These are phyloP conservation scores for Muscina levida DNA, from an alignment of 2,888 invertebrate species.

Conservation along the genomic window DNA sequence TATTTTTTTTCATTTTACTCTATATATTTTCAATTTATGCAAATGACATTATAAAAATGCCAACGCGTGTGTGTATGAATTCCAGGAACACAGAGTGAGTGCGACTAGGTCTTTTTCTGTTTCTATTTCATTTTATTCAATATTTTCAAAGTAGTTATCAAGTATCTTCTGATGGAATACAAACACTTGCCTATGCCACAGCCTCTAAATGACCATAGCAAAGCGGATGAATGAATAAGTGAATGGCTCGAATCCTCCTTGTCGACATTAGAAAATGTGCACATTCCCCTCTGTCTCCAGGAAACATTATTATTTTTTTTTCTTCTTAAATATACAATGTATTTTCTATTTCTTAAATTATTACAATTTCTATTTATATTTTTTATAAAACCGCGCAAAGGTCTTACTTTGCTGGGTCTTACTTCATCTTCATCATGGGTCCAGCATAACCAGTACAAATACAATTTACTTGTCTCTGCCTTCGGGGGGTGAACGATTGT, in stretches of 20 bases:
- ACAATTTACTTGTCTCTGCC: constrained; percentile 30
- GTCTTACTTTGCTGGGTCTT: no score
- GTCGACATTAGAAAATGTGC: no score
- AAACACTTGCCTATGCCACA: constrained; percentile 16
- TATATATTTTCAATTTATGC: constrained; percentile 36
- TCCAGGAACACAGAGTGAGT: not conserved
- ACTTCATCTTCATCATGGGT: no score
- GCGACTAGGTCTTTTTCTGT: not conserved
- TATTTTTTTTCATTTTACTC: not conserved
- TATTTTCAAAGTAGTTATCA: constrained; percentile 18
- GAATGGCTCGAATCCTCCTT: no score
- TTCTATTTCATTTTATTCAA: constrained; percentile 4
- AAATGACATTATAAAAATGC: constrained; percentile 39
- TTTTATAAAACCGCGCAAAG: not conserved
- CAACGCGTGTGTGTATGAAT: not conserved
- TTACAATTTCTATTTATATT: constrained; percentile 18
- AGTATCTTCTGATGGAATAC: constrained; percentile 4
- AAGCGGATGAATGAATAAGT: constrained; percentile 3
- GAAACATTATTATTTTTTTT: no score
- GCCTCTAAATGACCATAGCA: constrained; percentile 18
- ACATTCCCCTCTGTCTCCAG: no score
- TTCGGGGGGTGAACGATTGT: constrained; percentile 38
- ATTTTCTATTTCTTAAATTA: not conserved
- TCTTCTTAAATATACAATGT: constrained; percentile 13
- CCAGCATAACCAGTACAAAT: no score